These are phyloP conservation scores for Oligia fasciuncula DNA, from an alignment of 2,888 invertebrate genomes.

Conservation along the genomic window DNA sequence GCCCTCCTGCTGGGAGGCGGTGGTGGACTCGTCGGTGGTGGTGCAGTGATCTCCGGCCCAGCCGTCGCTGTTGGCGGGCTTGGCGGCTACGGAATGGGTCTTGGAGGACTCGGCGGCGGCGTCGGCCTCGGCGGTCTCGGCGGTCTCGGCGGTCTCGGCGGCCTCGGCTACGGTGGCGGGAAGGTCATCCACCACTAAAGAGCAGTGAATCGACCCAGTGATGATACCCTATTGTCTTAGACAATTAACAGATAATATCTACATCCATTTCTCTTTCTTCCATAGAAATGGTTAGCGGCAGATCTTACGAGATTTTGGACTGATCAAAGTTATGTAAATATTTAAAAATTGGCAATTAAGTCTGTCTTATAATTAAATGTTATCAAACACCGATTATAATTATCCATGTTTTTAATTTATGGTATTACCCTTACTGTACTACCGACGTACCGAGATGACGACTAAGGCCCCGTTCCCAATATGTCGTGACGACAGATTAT, in stretches of 20 bases:
- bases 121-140: constrained; percentile 51
- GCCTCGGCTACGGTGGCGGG: constrained; percentile 37
- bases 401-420: constrained; percentile 9
- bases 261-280: constrained; percentile 82
- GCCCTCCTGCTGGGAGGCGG: constrained; percentile 78
- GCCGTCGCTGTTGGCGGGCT: constrained; percentile 66
- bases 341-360: constrained; percentile 71
- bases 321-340: constrained; percentile 78
- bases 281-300: constrained; percentile 85
- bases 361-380: constrained; percentile 75
- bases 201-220: constrained; percentile 60
- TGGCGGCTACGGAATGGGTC: constrained; percentile 66
- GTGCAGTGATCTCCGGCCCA: constrained; percentile 57
- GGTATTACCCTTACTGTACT: background rate
- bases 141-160: no score
- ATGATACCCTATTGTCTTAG: constrained; percentile 69
- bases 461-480: no score
- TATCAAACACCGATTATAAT: constrained; percentile 70
- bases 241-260: constrained; percentile 76
- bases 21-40: constrained; percentile 51
- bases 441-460: background rate
- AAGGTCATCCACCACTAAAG: constrained; percentile 58
- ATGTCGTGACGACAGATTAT: no score
- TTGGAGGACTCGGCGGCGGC: constrained; percentile 54
- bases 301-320: constrained; percentile 76